These are phyloP conservation scores for Junonia oenone DNA, from an alignment of 2,888 invertebrate genomes.

Conservation along the genomic window DNA sequence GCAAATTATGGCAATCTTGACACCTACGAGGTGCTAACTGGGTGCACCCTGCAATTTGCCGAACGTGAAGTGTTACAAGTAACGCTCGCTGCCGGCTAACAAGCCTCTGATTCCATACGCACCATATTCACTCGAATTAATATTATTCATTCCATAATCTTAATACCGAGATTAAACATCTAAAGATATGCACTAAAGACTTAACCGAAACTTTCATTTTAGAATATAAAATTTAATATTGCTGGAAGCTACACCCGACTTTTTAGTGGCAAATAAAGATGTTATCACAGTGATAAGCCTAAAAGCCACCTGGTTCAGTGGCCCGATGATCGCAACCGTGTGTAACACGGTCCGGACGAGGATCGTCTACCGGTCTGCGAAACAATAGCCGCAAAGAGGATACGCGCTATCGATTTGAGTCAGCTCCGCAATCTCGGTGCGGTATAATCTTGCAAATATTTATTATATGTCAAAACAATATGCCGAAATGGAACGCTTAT, in stretches of 20 bases:
- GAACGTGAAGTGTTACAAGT: conserved; percentile 46
- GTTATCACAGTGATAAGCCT: conserved; percentile 31
- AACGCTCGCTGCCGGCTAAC: conserved; percentile 39
- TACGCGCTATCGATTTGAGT: conserved; percentile 59
- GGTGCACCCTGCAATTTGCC: conserved; percentile 67
- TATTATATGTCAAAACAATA: conserved; percentile 80
- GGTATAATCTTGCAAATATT: conserved; percentile 75
- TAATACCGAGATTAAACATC: not conserved
- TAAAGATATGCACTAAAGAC: not conserved
- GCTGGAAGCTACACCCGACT: conserved; percentile 20
- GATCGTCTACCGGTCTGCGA: conserved; percentile 36
- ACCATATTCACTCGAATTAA: conserved; percentile 22
- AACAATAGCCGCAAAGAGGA: conserved; percentile 58
- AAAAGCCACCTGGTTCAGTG: conserved; percentile 43
- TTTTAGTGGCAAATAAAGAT: conserved; percentile 31
- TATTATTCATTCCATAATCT: conserved; percentile 25
- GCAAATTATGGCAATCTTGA: conserved; percentile 79
- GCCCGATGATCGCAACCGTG: conserved; percentile 65
- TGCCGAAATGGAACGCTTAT: conserved; percentile 77
- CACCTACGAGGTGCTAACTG: conserved; percentile 79
- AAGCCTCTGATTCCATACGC: conserved; percentile 51
- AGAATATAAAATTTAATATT: conserved; percentile 12
- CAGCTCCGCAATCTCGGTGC: conserved; percentile 59
- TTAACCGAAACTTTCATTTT: conserved; percentile 3
- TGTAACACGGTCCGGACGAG: conserved; percentile 60